phyloP scores from a whole-genome alignment of 2,113 vertebrate genomes.

The Helogale parvula region DNA sequence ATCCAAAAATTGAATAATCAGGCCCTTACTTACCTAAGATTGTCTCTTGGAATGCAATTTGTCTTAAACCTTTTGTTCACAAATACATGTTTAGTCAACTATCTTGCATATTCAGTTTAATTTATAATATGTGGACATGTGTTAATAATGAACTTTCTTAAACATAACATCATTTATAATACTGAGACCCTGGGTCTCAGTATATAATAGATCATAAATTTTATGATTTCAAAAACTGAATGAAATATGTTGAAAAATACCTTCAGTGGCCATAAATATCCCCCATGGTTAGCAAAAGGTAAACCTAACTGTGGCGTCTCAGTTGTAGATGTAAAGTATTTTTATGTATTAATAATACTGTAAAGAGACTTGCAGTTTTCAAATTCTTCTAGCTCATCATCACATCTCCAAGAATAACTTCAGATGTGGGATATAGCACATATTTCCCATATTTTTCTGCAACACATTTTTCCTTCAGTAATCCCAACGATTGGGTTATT shows the following conservation, averaged over 20 bases:
- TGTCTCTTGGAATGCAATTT: background rate
- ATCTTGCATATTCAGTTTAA: conserved; percentile 17
- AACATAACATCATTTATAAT: background rate
- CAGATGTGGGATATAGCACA: background rate
- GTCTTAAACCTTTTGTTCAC: background rate
- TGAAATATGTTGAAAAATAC: conserved; percentile 18
- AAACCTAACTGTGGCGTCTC: conserved; percentile 1
- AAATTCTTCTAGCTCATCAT: background rate
- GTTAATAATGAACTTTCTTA: background rate
- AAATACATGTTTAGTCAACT: background rate
- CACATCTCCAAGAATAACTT: conserved; percentile 29
- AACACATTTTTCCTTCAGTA: conserved; percentile 6
- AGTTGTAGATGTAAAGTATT: background rate
- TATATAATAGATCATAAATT: conserved; percentile 10
- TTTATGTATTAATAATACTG: conserved; percentile 35
- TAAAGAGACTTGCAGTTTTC: conserved; percentile 16
- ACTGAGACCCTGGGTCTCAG: background rate
- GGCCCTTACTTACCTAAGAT: background rate
- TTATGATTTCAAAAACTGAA: conserved; percentile 37
- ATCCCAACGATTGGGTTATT: background rate
- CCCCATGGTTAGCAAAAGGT: background rate
- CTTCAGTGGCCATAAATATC: background rate
- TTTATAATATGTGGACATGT: background rate
- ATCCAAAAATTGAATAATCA: background rate
- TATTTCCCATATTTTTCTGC: conserved; percentile 9